A percentile compares a stretch with the other conserved stretches of the same genome.
These are phyloP conservation scores for Conchocele bisecta DNA, from an alignment of 2,888 invertebrate species.

Conservation along the genomic window DNA sequence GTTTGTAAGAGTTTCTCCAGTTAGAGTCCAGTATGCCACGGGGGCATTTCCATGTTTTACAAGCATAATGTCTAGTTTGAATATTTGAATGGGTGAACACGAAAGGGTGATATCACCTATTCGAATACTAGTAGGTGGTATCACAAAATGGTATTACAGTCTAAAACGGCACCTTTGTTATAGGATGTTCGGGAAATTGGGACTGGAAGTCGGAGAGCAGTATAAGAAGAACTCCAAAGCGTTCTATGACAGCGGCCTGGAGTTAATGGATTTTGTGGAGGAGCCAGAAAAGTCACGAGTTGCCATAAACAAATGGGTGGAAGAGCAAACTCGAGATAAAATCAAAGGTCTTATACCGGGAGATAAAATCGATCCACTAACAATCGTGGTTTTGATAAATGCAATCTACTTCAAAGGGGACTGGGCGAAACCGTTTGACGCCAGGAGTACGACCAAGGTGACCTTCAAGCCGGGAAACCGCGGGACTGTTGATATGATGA, in stretches of 20 bases:
- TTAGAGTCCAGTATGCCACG: too few species aligned
- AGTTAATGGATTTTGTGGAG: constrained; percentile 78
- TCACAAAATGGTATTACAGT: too few species aligned
- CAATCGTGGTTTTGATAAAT: constrained; percentile 82
- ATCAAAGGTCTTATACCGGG: constrained; percentile 90
- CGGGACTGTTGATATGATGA: constrained; percentile 87
- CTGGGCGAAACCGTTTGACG: constrained; percentile 85
- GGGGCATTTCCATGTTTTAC: too few species aligned
- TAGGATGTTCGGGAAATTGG: constrained; percentile 53
- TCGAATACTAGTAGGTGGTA: too few species aligned
- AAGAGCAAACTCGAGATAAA: constrained; percentile 90
- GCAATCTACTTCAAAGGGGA: constrained; percentile 84
- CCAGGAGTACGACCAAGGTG: constrained; percentile 81
- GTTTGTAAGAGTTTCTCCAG: too few species aligned
- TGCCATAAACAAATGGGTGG: constrained; percentile 92
- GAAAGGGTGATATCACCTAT: too few species aligned
- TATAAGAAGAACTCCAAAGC: constrained; percentile 32
- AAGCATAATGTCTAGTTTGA: too few species aligned
- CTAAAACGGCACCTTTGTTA: too few species aligned
- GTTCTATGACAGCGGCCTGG: constrained; percentile 60
- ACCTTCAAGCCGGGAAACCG: constrained; percentile 84
- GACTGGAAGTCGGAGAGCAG: constrained; percentile 27
- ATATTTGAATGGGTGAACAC: too few species aligned
- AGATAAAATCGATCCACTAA: constrained; percentile 80
- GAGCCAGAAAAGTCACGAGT: constrained; percentile 78